These are phyloP conservation scores for Myotis brandtii DNA, from an alignment of 2,113 vertebrate species.

Conservation along the genomic window DNA sequence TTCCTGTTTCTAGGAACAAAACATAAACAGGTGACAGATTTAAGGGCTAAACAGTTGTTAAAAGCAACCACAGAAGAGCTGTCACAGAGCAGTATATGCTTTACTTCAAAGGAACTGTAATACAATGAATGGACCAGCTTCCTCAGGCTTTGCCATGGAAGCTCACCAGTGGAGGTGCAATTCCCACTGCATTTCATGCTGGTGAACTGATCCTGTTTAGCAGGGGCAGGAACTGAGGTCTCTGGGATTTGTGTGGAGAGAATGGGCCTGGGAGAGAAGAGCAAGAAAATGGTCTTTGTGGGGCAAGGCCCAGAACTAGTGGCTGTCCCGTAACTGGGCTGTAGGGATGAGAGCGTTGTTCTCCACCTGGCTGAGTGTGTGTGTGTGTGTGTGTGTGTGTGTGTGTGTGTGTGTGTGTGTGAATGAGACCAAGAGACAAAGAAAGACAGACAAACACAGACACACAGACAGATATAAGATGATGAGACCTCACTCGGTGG, in stretches of 20 bases:
- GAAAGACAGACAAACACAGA: background rate
- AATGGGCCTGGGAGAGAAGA: background rate
- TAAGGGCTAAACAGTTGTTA: background rate
- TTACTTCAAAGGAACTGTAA: background rate
- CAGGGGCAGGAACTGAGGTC: background rate
- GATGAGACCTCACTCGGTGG: background rate
- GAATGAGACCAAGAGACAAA: background rate
- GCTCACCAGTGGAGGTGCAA: too few relatives aligned
- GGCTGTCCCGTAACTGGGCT: background rate
- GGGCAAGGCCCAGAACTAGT: background rate
- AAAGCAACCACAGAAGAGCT: background rate
- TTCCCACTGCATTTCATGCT: background rate
- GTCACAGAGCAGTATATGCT: background rate
- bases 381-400: background rate
- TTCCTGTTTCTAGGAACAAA: background rate
- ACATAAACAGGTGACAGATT: background rate
- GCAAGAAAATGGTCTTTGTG: background rate
- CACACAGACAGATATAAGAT: background rate
- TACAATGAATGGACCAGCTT: background rate
- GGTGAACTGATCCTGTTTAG: too few relatives aligned
- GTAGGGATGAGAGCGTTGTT: background rate
- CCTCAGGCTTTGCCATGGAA: background rate
- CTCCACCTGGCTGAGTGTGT: background rate
- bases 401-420: background rate
- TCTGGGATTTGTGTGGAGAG: background rate